Evolutionary conservation across 2,888 invertebrate species (phyloP).

Genomic region (Dioctria rufipes): DNA sequence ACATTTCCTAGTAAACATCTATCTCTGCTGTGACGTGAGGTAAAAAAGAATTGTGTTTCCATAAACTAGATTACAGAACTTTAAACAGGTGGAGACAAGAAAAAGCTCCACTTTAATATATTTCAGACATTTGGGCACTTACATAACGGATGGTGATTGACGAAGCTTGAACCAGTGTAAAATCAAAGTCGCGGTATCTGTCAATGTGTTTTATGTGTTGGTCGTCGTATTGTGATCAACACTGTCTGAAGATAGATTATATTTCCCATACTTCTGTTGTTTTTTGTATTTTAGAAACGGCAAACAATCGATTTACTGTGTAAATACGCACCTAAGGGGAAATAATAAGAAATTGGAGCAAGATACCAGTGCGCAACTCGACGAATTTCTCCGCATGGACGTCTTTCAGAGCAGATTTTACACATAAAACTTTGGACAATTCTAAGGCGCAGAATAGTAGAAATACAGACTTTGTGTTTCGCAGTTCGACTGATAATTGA

Average conservation of each 20-base stretch:
- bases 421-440: not conserved
- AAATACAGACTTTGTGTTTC: not conserved
- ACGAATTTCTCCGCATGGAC: slow-evolving; percentile 19
- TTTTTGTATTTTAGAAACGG: slow-evolving; percentile 32
- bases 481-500: slow-evolving; percentile 9
- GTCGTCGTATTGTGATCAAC: not conserved
- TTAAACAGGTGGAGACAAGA: too few relatives aligned
- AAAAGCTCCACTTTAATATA: too few relatives aligned
- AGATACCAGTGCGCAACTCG: slow-evolving; percentile 41
- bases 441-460: slow-evolving; percentile 3
- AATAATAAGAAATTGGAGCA: not conserved
- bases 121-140: too few relatives aligned
- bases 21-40: too few relatives aligned
- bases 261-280: slow-evolving; percentile 11
- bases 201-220: not conserved
- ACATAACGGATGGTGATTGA: too few relatives aligned
- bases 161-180: too few relatives aligned
- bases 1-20: too few relatives aligned
- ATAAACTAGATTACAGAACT: too few relatives aligned
- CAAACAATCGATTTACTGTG: slow-evolving; percentile 55
- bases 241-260: not conserved
- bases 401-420: not conserved
- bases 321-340: slow-evolving; percentile 45
- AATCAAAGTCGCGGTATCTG: not conserved
- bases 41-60: too few relatives aligned